Evolutionary conservation across 2,113 vertebrate genomes (phyloP).

Genomic region (Rhabdornis inornatus): DNA sequence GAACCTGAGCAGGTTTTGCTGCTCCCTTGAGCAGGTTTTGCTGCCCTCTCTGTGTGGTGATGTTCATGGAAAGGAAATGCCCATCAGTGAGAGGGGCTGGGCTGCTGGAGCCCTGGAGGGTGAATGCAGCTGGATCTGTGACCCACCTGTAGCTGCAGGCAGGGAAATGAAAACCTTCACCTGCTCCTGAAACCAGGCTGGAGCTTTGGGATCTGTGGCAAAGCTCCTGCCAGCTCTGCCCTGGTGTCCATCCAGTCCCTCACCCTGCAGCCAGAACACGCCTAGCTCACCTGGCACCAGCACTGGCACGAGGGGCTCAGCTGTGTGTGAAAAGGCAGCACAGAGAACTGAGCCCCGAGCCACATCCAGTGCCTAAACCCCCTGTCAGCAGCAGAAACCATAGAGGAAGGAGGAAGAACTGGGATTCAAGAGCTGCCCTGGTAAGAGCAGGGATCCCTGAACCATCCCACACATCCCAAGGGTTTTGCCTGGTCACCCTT

Average conservation of each 20-base stretch:
- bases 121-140: rapidly evolving
- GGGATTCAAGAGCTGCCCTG: neutral
- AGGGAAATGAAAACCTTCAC: neutral
- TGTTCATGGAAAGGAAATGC: rapidly evolving
- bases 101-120: rapidly evolving
- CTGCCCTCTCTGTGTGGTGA: rapidly evolving
- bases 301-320: rapidly evolving
- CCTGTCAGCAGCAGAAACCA: neutral
- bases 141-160: neutral
- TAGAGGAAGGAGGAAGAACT: neutral
- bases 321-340: rapidly evolving
- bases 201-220: rapidly evolving
- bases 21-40: neutral
- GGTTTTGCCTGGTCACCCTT: neutral
- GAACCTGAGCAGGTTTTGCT: rapidly evolving
- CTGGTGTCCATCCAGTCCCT: rapidly evolving
- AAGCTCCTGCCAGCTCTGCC: neutral
- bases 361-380: rapidly evolving
- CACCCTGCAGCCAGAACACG: rapidly evolving
- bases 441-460: neutral
- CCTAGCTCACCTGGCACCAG: neutral
- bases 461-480: rapidly evolving
- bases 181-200: neutral
- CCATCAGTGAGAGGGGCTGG: rapidly evolving
- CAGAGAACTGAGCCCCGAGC: neutral